Conservation (phyloP, 2,797 vertebrate species). For the Acipenser oxyrinchus region DNA sequence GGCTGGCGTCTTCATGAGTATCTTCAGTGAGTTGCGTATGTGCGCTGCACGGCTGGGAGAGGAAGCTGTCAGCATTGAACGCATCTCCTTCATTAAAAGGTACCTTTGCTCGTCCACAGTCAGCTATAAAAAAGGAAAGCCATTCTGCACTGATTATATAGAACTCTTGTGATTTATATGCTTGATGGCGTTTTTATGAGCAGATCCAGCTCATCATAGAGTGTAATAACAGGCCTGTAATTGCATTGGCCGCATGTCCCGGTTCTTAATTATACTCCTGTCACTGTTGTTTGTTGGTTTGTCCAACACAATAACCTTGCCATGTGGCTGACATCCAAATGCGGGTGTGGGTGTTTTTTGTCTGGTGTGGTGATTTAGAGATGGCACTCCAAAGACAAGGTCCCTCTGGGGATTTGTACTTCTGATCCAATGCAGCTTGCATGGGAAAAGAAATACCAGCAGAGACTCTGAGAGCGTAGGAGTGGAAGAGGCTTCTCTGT, state of each 20-base stretch:
- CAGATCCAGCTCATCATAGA: constrained; percentile 42
- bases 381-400: too few relatives aligned
- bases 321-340: constrained; percentile 40
- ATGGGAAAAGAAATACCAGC: too few relatives aligned
- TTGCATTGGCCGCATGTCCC: constrained; percentile 52
- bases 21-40: too few relatives aligned
- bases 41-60: too few relatives aligned
- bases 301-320: constrained; percentile 50
- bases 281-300: constrained; percentile 49
- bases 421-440: too few relatives aligned
- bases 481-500: too few relatives aligned
- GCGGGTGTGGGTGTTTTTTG: not conserved
- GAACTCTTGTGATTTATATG: constrained; percentile 35
- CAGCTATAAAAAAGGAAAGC: constrained; percentile 20
- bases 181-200: constrained; percentile 48
- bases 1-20: too few relatives aligned
- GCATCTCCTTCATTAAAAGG: constrained; percentile 21
- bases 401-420: too few relatives aligned
- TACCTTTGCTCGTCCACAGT: constrained; percentile 17
- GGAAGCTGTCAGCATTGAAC: constrained; percentile 2
- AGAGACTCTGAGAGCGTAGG: too few relatives aligned
- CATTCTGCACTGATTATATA: constrained; percentile 24
- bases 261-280: constrained; percentile 54
- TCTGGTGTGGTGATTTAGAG: too few relatives aligned
- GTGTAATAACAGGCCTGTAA: constrained; percentile 47